Conservation (phyloP, 2,888 invertebrate genomes). For the Xestia sexstrigata region DNA sequence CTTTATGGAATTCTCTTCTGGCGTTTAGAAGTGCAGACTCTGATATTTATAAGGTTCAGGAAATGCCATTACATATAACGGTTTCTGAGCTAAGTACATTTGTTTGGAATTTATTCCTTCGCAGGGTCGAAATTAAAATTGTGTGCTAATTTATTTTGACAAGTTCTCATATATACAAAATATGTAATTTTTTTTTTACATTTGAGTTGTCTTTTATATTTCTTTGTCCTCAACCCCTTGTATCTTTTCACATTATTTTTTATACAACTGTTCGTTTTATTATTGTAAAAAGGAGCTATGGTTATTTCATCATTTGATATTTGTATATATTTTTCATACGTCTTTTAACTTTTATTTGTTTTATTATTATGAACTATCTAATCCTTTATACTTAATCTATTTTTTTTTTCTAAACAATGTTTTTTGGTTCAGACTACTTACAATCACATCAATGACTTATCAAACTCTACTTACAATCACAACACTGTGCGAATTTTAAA, state of each 20-base stretch:
- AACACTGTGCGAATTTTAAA: constrained; percentile 23
- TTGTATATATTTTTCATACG: too few species aligned
- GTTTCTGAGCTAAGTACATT: not conserved
- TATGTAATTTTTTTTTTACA: not conserved
- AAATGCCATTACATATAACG: not conserved
- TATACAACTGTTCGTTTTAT: too few species aligned
- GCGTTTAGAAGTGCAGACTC: not conserved
- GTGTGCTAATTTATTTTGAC: not conserved
- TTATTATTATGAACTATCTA: too few species aligned
- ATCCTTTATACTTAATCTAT: too few species aligned
- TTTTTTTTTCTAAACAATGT: too few species aligned
- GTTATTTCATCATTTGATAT: too few species aligned
- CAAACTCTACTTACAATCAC: not conserved
- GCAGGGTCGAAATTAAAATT: not conserved
- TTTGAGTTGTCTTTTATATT: not conserved
- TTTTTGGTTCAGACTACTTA: too few species aligned
- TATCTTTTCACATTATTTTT: too few species aligned
- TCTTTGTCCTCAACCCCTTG: too few species aligned
- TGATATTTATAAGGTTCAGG: not conserved
- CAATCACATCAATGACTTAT: too few species aligned
- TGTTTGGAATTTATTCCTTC: constrained; percentile 9
- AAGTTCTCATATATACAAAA: not conserved
- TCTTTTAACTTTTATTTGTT: too few species aligned
- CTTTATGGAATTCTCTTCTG: constrained; percentile 16
- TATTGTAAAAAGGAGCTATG: too few species aligned